Percentiles rank a stretch among this genome's conserved stretches.
phyloP scores from a whole-genome alignment of 30 jellyfish, hydroid and myxozoan genomes.

The Clytia hemisphaerica region DNA sequence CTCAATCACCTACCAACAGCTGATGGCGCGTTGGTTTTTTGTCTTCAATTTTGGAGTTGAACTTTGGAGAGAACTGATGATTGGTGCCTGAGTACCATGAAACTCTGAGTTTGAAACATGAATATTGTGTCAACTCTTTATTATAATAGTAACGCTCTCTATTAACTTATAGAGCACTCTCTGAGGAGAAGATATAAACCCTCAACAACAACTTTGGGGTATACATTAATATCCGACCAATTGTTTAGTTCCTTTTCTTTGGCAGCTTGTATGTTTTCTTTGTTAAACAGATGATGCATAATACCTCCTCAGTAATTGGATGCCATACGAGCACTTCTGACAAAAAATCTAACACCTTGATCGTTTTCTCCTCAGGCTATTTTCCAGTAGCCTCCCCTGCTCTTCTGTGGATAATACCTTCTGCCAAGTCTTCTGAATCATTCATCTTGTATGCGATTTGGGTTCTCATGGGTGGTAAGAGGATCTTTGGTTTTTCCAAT shows the following conservation, averaged over 20 bases:
- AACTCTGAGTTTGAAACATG: too few relatives aligned
- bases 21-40: conserved; percentile 7
- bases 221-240: conserved; percentile 35
- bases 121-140: too few relatives aligned
- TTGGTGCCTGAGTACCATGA: too few relatives aligned
- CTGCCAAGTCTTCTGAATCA: conserved; percentile 2
- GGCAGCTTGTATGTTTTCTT: conserved; percentile 12
- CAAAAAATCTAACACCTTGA: conserved; percentile 10
- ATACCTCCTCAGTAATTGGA: background rate
- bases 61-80: too few relatives aligned
- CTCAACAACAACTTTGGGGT: background rate
- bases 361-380: conserved; percentile 12
- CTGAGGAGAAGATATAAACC: too few relatives aligned
- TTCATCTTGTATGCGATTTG: background rate
- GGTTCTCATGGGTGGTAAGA: background rate
- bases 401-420: conserved; percentile 23
- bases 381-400: conserved; percentile 45
- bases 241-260: conserved; percentile 25
- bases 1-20: conserved; percentile 35
- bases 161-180: too few relatives aligned
- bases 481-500: background rate
- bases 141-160: too few relatives aligned
- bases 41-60: too few relatives aligned
- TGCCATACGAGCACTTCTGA: conserved; percentile 18
- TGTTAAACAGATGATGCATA: background rate